Percentiles rank a stretch among this genome's conserved stretches.
Conservation (phyloP, 2,888 invertebrate species). For the Argynnis bischoffii region DNA sequence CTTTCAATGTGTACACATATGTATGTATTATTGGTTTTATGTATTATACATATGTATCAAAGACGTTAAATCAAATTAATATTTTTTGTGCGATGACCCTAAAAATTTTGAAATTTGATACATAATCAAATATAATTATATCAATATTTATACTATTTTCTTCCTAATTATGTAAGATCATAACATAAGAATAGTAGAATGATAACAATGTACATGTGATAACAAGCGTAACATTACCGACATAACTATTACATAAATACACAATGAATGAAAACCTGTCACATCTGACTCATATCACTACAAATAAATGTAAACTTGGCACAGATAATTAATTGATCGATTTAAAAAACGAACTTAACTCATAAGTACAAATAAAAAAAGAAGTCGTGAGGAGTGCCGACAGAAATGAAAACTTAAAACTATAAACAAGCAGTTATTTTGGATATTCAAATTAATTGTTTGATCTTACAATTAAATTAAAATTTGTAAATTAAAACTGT, state of each 20-base stretch:
- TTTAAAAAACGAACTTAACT: background rate
- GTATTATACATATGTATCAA: too few species aligned
- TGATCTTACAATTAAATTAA: too few species aligned
- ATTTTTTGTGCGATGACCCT: too few species aligned
- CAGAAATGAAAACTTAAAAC: too few species aligned
- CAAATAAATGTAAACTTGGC: conserved; percentile 13
- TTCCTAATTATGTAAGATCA: conserved; percentile 4
- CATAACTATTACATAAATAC: conserved; percentile 21
- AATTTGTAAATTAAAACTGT: too few species aligned
- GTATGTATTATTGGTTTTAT: too few species aligned
- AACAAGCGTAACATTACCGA: conserved; percentile 21
- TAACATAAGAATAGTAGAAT: background rate
- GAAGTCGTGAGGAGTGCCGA: too few species aligned
- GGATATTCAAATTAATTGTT: too few species aligned
- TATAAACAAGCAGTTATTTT: too few species aligned
- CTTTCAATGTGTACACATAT: too few species aligned
- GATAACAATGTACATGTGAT: conserved; percentile 15
- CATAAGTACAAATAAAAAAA: too few species aligned
- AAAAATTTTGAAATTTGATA: background rate
- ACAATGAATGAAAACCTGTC: conserved; percentile 14
- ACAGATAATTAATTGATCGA: conserved; percentile 8
- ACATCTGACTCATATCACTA: conserved; percentile 22
- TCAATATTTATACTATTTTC: background rate
- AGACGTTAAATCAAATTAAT: too few species aligned
- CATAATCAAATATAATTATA: background rate